These are phyloP conservation scores for Heliothis virescens DNA, from an alignment of 1,140 invertebrate species.

Conservation along the genomic window DNA sequence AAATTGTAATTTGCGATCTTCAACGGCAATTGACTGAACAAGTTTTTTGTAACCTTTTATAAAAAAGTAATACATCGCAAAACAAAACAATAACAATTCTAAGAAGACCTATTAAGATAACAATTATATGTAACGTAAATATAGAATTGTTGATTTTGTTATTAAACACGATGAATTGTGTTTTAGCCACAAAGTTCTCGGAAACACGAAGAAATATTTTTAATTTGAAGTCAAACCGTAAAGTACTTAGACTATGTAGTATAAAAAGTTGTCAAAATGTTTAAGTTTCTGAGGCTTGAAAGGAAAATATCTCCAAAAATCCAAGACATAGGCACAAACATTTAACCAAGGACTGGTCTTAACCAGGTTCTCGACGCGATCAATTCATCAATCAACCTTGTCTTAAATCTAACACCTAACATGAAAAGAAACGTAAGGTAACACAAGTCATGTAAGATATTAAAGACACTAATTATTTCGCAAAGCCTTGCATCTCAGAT, in stretches of 20 bases:
- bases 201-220: too few species aligned
- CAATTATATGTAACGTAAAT: constrained; percentile 10
- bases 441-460: not conserved
- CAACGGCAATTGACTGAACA: not conserved
- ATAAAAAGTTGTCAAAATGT: too few species aligned
- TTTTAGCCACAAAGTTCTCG: not conserved
- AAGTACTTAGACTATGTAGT: too few species aligned
- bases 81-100: constrained; percentile 24
- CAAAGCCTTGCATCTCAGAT: constrained; percentile 6
- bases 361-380: not conserved
- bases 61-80: not conserved
- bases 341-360: too few species aligned
- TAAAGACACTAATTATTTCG: constrained; percentile 28
- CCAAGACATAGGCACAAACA: too few species aligned
- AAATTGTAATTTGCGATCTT: constrained; percentile 11
- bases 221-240: too few species aligned
- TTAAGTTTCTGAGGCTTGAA: too few species aligned
- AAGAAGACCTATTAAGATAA: constrained; percentile 5
- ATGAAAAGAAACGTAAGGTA: not conserved
- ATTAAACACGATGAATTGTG: not conserved
- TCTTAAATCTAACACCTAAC: not conserved
- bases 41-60: constrained; percentile 1
- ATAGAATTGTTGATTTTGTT: not conserved
- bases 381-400: constrained; percentile 20
- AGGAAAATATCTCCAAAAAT: too few species aligned